These are phyloP conservation scores for Sakesphorus luctuosus DNA, from an alignment of 2,113 vertebrate genomes.

Conservation along the genomic window DNA sequence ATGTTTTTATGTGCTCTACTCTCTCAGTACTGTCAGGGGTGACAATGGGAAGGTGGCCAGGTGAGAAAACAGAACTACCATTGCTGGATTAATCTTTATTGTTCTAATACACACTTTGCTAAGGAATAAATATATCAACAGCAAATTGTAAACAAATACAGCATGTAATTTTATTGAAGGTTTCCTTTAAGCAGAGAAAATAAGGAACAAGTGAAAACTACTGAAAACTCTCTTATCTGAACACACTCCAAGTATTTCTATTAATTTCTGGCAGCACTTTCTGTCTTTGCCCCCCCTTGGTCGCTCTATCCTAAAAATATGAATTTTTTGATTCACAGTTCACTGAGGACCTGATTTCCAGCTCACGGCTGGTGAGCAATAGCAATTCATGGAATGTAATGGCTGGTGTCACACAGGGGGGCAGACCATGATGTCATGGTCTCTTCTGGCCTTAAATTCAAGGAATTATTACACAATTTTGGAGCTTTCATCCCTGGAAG, in stretches of 20 bases:
- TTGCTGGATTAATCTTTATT: neutral
- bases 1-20: neutral
- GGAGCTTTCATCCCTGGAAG: neutral
- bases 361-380: neutral
- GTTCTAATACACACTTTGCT: neutral
- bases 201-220: neutral
- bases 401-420: neutral
- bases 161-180: neutral
- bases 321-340: neutral
- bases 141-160: neutral
- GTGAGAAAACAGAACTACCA: neutral
- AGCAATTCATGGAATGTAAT: neutral
- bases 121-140: neutral
- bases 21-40: neutral
- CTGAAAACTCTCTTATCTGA: neutral
- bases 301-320: neutral
- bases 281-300: neutral
- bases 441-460: neutral
- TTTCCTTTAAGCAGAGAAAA: neutral
- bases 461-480: neutral
- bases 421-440: neutral
- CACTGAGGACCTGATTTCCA: neutral
- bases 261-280: neutral
- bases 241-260: neutral
- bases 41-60: neutral